Evolutionary conservation across 1,140 invertebrate genomes (phyloP), one percentile per base, ranked within the genome.

Genomic region (Zaprionus nigranus): DNA sequence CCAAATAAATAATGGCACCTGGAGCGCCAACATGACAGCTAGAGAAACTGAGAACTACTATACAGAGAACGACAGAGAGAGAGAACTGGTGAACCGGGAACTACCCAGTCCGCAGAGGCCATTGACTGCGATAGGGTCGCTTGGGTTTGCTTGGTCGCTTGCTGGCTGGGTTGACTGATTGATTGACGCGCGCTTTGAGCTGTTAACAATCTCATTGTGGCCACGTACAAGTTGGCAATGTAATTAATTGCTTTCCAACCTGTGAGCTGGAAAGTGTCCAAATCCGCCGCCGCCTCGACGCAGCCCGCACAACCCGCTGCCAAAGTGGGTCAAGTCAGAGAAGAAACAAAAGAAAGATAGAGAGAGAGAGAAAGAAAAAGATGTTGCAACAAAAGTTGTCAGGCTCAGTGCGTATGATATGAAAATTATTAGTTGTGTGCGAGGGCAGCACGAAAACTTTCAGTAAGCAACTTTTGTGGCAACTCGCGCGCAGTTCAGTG

Each of bases 1-100:
- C 20, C 84, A 90, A 78, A 88, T 90, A 90, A 88, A 88, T 88
- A 88, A 85, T 88, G 85, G 85, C 81, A 88, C 85, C 70, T 81
- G 63, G 85, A 90, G 85, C 84, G 85, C 56, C 68, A 61, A 77
- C 69, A 72, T 76, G 74, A 76, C 68, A 76, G 68, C 46, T 46
- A 60, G 56, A 60, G 65, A 73, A 68, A 74, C 56, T 57, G 65
- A 57, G 64, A 73, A 67, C 69, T 15, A 59, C n/a, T n/a, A n/a
- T n/a, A 30, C 56, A 43, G 30, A 30, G 54, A 34, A n/a, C 36
- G 71, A 82, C 13, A 34, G 17, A n/a, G 13, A 49, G 12, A 24
- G 24, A 78, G 79, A 75, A 85, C 82, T 86, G 40, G 7, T 46
- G 40, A 46, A 46, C 40, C 40, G 40, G 40, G 40, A 46, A 46